A percentile compares a stretch with the other conserved stretches of the same genome.
phyloP scores from a whole-genome alignment of 2,113 vertebrate genomes.

The Pluvianellus socialis region DNA sequence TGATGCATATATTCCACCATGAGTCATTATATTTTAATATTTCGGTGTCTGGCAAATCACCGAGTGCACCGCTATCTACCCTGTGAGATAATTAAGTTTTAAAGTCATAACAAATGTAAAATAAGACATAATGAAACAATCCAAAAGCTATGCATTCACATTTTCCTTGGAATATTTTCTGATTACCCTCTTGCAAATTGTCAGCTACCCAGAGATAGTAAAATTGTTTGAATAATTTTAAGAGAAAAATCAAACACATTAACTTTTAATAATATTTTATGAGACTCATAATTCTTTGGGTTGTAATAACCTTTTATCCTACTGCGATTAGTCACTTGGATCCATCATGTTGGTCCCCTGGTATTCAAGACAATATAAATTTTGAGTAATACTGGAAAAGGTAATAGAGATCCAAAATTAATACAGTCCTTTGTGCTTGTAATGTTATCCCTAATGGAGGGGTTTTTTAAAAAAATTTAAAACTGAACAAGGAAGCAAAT shows the following conservation, averaged over 20 bases:
- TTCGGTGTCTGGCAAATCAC: background rate
- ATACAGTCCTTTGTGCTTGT: background rate
- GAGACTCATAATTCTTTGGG: constrained; percentile 53
- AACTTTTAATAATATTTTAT: constrained; percentile 70
- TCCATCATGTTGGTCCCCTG: constrained; percentile 48
- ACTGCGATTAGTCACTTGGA: constrained; percentile 56
- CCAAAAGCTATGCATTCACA: background rate
- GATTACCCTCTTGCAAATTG: constrained; percentile 23
- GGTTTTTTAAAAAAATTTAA: background rate
- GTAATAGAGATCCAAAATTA: constrained; percentile 44
- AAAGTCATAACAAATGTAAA: constrained; percentile 60
- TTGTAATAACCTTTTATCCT: constrained; percentile 50
- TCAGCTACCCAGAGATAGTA: constrained; percentile 37
- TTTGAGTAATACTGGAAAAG: constrained; percentile 53
- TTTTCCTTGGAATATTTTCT: constrained; percentile 51
- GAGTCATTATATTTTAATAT: constrained; percentile 55
- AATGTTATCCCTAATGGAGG: constrained; percentile 1
- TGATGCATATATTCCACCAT: constrained; percentile 20
- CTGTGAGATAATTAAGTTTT: constrained; percentile 56
- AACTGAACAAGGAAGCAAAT: background rate
- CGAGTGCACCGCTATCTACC: background rate
- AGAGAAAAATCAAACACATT: constrained; percentile 64
- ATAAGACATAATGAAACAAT: constrained; percentile 46
- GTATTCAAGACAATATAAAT: constrained; percentile 52
- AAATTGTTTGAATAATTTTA: constrained; percentile 63